Conservation (phyloP, 1,140 invertebrate genomes). For the Cecropterus lyciades region DNA sequence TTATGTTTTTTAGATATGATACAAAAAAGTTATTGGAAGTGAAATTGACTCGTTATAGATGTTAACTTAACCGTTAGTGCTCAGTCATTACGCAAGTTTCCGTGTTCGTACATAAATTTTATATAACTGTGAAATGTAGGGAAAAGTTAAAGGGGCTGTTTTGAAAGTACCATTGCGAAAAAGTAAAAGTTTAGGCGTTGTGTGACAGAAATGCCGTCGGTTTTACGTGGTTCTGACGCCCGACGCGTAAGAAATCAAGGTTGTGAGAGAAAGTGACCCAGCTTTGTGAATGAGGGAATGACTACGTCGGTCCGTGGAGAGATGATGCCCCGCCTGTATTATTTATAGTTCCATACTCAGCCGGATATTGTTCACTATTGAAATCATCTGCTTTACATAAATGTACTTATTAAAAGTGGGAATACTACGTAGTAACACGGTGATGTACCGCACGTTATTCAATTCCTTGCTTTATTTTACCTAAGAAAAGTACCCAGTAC, state of each 20-base stretch:
- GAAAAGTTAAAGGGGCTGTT: slow-evolving; percentile 41
- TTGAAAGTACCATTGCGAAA: slow-evolving; percentile 61
- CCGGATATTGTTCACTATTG: slow-evolving; percentile 28
- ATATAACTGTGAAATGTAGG: slow-evolving; percentile 50
- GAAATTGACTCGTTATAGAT: slow-evolving; percentile 16
- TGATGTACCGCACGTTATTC: no score
- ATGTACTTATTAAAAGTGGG: no score
- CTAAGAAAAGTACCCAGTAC: no score
- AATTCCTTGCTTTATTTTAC: no score
- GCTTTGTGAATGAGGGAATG: slow-evolving; percentile 52
- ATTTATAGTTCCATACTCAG: slow-evolving; percentile 37
- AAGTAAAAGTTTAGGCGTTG: slow-evolving; percentile 73
- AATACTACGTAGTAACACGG: no score
- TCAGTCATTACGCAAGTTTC: slow-evolving; percentile 53
- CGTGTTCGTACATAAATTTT: slow-evolving; percentile 51
- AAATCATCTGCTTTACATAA: background rate
- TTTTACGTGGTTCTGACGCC: slow-evolving; percentile 51
- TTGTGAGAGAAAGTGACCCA: slow-evolving; percentile 77
- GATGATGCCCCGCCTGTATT: slow-evolving; percentile 39
- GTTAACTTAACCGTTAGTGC: slow-evolving; percentile 9
- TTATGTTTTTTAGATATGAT: slow-evolving; percentile 1
- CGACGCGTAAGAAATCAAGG: slow-evolving; percentile 75
- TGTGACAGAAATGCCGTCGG: slow-evolving; percentile 65
- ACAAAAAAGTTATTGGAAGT: slow-evolving; percentile 5
- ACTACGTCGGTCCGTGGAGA: slow-evolving; percentile 37